Evolutionary conservation across 2,113 vertebrate genomes (phyloP), one percentile per base, ranked within the genome.

Genomic region (Bos javanicus): DNA sequence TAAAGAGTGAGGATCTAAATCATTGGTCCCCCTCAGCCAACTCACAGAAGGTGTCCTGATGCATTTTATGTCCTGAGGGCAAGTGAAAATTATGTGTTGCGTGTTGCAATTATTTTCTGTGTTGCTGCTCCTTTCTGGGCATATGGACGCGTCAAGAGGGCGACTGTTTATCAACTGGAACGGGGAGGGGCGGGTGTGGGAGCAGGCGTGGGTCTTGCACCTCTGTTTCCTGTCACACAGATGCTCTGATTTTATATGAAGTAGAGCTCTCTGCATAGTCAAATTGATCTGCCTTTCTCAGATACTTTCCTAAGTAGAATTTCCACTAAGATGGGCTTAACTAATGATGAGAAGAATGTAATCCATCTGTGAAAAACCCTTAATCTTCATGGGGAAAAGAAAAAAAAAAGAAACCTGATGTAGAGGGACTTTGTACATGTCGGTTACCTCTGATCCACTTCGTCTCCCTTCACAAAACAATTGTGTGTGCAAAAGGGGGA

Each of bases 261-360:
- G 12, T 23, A 43, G 85, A 46, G 23, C 23, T 95, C 46, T 80
- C 19, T 76, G 23, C 43, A 46, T 23, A 64, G 39, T 43, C 50
- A 48, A 23, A 92, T 60, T 83, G n/a, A 80, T 23, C 16, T 56
- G 43, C 57, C 25, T 93, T 93, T 92, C 91, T 67, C 48, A 46
- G 46, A 59, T 95, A 93, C 30, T 95, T 97, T 87, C 30, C 60
- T 80, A 23, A 78, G 33, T 64, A 87, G 60, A 94, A 89, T 95
- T 97, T 96, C 92, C 87, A 83, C 57, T 87, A 83, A 97, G n/a
- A 85, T 52, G 11, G n/a, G 56, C 30, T 97, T 96, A 94, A 95
- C 80, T 88, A 93, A 92, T 64, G 43, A 90, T 59, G 78, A 78
- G 86, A 96, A 87, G 56, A 91, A 94, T 91, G 52, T 80, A 87